These are phyloP conservation scores for Aromia moschata DNA, from an alignment of 2,888 invertebrate genomes.

Conservation along the genomic window DNA sequence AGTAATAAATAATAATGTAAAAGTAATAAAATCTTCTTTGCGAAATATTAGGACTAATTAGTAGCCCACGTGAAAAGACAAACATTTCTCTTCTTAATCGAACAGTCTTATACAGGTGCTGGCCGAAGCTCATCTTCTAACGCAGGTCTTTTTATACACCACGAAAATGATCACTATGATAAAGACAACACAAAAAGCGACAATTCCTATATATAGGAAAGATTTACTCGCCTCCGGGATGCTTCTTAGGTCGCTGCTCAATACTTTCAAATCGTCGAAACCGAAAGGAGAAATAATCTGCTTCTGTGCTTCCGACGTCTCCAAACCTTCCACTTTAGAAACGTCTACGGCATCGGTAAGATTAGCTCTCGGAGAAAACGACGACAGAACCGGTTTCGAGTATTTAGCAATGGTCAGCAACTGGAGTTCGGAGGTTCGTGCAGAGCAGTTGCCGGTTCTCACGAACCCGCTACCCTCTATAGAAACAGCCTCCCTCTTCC, in stretches of 20 bases:
- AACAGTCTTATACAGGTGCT: too few species aligned
- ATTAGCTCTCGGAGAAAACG: slow-evolving; percentile 8
- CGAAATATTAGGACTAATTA: too few species aligned
- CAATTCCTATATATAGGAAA: too few species aligned
- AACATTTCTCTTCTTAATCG: too few species aligned
- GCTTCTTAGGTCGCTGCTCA: slow-evolving; percentile 7
- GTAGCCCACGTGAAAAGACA: too few species aligned
- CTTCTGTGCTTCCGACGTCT: slow-evolving; percentile 12
- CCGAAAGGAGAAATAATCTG: slow-evolving; percentile 21
- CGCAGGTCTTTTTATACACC: too few species aligned
- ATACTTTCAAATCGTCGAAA: slow-evolving; percentile 6
- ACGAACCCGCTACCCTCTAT: slow-evolving; percentile 24
- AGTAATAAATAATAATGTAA: too few species aligned
- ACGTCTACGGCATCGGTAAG: slow-evolving; percentile 9
- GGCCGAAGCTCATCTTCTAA: too few species aligned
- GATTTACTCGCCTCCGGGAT: too few species aligned
- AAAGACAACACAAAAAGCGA: too few species aligned
- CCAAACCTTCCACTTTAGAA: slow-evolving; percentile 1
- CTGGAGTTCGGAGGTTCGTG: background rate
- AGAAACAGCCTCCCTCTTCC: background rate
- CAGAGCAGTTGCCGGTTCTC: slow-evolving; percentile 1
- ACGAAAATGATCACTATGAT: too few species aligned
- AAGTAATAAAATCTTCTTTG: too few species aligned
- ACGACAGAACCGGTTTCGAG: slow-evolving; percentile 11
- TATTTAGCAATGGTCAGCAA: slow-evolving; percentile 12